Percentiles rank a stretch among this genome's conserved stretches.
Evolutionary conservation across 1,140 invertebrate species (phyloP).

Genomic region (Diachasmimorpha longicaudata): DNA sequence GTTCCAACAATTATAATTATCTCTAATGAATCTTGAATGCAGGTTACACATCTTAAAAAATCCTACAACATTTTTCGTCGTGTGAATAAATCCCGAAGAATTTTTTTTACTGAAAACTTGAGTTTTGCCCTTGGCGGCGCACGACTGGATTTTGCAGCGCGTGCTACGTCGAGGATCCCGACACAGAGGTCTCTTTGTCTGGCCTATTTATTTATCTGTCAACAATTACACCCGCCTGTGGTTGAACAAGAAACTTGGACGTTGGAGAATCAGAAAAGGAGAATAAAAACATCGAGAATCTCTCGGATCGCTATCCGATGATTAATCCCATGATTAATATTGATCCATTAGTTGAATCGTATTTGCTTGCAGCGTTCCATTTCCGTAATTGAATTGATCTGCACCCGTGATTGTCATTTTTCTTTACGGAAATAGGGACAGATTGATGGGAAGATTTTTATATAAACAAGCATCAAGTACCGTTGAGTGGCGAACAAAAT

Average conservation of each 20-base stretch:
- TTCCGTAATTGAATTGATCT: background rate
- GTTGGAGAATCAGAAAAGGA: slow-evolving; percentile 11
- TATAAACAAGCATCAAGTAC: slow-evolving; percentile 21
- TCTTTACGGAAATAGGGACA: background rate
- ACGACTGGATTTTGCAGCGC: slow-evolving; percentile 43
- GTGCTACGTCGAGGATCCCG: slow-evolving; percentile 38
- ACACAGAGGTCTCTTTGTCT: slow-evolving; percentile 53
- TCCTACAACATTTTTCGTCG: background rate
- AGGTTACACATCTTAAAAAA: too few relatives aligned
- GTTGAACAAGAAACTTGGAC: slow-evolving; percentile 41
- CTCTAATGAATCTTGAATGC: too few relatives aligned
- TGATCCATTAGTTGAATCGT: slow-evolving; percentile 32
- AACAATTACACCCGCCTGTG: slow-evolving; percentile 53
- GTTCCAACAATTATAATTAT: too few relatives aligned
- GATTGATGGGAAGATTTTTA: background rate
- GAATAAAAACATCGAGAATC: background rate
- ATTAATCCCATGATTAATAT: slow-evolving; percentile 39
- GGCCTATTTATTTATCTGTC: slow-evolving; percentile 60
- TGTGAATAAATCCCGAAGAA: slow-evolving; percentile 9
- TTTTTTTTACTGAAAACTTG: slow-evolving; percentile 38
- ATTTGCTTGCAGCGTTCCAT: background rate
- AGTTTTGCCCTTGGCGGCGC: slow-evolving; percentile 47
- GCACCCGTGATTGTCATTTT: background rate
- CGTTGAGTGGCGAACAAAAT: slow-evolving; percentile 73
- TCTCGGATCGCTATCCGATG: slow-evolving; percentile 10